Evolutionary conservation across 2,888 invertebrate species (phyloP), one percentile per base, ranked within the genome.

Genomic region (Dorcus hopei): DNA sequence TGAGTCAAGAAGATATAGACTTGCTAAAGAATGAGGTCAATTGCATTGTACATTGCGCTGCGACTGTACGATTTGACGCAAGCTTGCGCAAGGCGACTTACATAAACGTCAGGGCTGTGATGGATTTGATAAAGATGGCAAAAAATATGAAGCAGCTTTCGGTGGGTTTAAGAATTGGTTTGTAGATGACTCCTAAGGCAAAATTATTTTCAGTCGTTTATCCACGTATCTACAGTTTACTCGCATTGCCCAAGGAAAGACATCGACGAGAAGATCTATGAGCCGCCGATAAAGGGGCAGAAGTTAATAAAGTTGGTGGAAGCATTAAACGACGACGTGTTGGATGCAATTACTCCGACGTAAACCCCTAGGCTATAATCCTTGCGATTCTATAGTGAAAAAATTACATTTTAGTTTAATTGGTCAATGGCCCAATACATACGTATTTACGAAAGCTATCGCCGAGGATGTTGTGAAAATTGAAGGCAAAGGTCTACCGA

Each of bases 21-120:
- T 14, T 14, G 14, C 1, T 14, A 1, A 14, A 14, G 14, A 1
- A 14, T 14, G 14, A 14, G 14, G 14, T 14, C 14, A 14, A 14
- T 14, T 14, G 14, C 14, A 14, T 14, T 14, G 14, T 14, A 14
- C 14, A 14, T 1, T 14, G 14, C 14, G 14, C 14, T 1, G 14
- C 14, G 14, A 14, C 14, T 14, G 14, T 14, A 14, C 14, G 14
- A 14, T 14, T 14, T 14, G 14, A 14, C 14, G 14, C 1, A 14
- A 14, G 14, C 14, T 1, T 14, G 1, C 14, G 14, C 14, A 14
- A 14, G 14, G 14, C 14, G 14, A 14, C 14, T 45, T 83, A 84
- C 49, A 91, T 91, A 70, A 95, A 95, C 75, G 88, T 94, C 2
- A 80, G 85, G 19, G 93, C 90, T 0, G 89, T 92, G 0, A 85